Evolutionary conservation across 1,140 invertebrate species (phyloP), one percentile per base, ranked within the genome.

Genomic region (Ostrea edulis): DNA sequence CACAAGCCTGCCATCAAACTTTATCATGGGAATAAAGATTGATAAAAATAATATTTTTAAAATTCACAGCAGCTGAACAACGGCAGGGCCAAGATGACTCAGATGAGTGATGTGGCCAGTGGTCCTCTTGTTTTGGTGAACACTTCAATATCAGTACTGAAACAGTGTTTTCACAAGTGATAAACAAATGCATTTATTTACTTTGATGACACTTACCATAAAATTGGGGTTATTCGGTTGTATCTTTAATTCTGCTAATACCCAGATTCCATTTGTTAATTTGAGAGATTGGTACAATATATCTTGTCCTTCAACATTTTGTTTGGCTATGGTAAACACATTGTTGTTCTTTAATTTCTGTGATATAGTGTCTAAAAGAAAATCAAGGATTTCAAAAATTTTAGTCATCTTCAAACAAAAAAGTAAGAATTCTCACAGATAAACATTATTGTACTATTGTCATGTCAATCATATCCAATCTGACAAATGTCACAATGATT

Each of bases 231-330:
- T 98, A 86, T 98, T 98, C 0, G 98, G 98, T 94, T 98, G 98
- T 89, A 99, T 96, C 95, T 99, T 99, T 52, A 99, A 96, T 95
- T 99, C 99, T 65, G 98, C 96, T 7, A 99, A 96, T 20, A 99
- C 98, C 98, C 98, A 99, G 91, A 99, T 99, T 91, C 98, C 98
- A 95, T 99, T 99, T 52, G 98, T 98, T 44, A 99, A 96, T 95
- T 99, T 99, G 2, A 99, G 95, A 0, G 98, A 99, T 94, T 99
- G 99, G 95, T 99, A 99, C 3, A 99, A 96, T 98, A 99, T 99
- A 93, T 99, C 99, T 95, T 99, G 98, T 0, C 99, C 99, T 95
- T 99, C 99, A 0, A 99, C 98, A 95, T 99, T 99, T 81, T 99
- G 96, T 94, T 99, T 99, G n/a, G 99, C 99, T 93, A 99, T 99